A percentile compares a stretch with the other conserved stretches of the same genome.
phyloP scores from a whole-genome alignment of 1,140 invertebrate genomes.

The Manduca sexta region DNA sequence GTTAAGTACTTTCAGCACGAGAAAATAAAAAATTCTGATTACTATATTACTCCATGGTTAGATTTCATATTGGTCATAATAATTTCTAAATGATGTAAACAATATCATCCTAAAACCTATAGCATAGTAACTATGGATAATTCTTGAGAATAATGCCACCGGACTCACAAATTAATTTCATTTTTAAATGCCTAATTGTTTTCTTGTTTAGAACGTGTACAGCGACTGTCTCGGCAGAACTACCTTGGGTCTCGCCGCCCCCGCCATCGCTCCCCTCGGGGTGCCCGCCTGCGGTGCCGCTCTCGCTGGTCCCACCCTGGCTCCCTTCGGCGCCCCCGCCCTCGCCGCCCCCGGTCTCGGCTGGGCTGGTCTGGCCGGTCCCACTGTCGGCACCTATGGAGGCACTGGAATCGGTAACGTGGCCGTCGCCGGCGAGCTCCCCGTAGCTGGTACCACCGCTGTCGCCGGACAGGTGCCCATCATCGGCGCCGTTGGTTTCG shows the following conservation, averaged over 20 bases:
- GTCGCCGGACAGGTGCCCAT: neutral
- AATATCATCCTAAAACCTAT: no score
- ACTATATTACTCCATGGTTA: no score
- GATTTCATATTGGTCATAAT: no score
- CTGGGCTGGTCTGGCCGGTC: neutral
- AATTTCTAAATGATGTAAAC: no score
- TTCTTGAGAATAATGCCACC: no score
- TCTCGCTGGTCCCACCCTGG: no score
- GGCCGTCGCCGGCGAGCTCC: slow-evolving; percentile 35
- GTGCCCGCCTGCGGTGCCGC: neutral
- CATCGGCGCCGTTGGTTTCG: neutral
- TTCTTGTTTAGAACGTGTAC: neutral
- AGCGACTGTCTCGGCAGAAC: neutral
- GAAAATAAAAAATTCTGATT: no score
- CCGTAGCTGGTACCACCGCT: slow-evolving; percentile 16
- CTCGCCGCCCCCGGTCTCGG: neutral
- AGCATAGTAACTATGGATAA: no score
- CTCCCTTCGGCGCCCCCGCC: neutral
- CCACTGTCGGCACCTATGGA: slow-evolving; percentile 20
- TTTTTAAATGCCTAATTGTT: no score
- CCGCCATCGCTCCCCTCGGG: neutral
- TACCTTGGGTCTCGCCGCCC: neutral
- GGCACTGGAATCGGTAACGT: slow-evolving; percentile 37
- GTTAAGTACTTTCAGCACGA: no score
- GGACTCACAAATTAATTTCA: no score